A percentile compares a stretch with the other conserved stretches of the same genome.
Conservation (phyloP, 2,113 vertebrate species). For the Alethe diademata region DNA sequence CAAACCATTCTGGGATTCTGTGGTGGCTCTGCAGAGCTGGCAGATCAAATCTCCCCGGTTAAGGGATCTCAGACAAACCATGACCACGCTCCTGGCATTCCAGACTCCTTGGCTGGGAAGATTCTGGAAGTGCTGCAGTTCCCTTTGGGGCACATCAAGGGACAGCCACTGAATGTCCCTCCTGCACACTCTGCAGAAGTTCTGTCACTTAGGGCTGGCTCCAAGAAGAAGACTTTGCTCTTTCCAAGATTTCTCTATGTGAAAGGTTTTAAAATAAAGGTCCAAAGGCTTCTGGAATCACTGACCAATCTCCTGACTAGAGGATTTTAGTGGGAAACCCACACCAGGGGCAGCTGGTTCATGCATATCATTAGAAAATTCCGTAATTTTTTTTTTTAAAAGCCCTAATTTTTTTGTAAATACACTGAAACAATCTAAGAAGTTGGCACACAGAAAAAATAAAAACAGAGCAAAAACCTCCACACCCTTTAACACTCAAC, state of each 20-base stretch:
- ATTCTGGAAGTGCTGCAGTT: background rate
- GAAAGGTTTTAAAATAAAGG: background rate
- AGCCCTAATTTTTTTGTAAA: background rate
- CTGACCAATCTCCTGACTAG: background rate
- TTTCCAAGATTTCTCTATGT: background rate
- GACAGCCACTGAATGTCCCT: background rate
- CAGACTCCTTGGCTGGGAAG: background rate
- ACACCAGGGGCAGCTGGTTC: background rate
- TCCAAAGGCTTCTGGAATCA: background rate
- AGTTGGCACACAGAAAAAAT: background rate
- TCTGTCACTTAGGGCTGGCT: background rate
- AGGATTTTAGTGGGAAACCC: background rate
- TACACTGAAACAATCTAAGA: background rate
- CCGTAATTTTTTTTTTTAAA: background rate
- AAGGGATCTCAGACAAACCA: background rate
- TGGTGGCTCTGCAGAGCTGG: too few relatives aligned
- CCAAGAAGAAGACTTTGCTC: background rate
- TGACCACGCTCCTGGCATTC: fast-evolving
- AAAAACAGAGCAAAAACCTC: background rate
- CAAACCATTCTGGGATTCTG: background rate
- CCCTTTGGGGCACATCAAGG: background rate
- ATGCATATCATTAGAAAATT: background rate
- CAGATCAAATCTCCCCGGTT: background rate
- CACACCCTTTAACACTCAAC: background rate
- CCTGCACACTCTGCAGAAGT: background rate